Evolutionary conservation across 1,140 invertebrate species (phyloP).

Genomic region (Pteromalus puparum): DNA sequence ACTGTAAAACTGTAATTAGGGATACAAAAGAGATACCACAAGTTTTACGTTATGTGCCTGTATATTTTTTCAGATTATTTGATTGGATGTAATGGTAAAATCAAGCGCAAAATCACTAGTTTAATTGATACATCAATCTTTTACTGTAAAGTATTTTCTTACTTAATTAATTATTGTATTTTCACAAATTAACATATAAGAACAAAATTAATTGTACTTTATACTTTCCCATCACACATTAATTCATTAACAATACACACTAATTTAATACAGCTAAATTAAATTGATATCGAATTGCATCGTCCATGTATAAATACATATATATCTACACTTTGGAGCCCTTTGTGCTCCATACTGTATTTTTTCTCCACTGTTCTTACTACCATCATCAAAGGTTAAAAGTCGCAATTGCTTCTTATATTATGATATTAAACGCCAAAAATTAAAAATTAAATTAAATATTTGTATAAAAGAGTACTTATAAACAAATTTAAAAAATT

Average conservation of each 20-base stretch:
- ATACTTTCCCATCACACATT: conserved; percentile 27
- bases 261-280: conserved; percentile 18
- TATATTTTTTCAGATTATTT: neutral
- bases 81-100: conserved; percentile 29
- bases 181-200: conserved; percentile 10
- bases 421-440: neutral
- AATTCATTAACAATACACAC: conserved; percentile 34
- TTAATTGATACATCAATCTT: neutral
- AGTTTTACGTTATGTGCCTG: too few species aligned
- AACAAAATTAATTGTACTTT: conserved; percentile 28
- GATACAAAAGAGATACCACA: too few species aligned
- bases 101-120: conserved; percentile 35
- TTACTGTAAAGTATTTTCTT: conserved; percentile 18
- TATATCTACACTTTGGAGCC: conserved; percentile 23
- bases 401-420: neutral
- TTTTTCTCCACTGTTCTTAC: neutral
- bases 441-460: neutral
- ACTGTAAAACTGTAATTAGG: too few species aligned
- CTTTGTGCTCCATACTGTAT: neutral
- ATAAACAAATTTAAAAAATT: conserved; percentile 26
- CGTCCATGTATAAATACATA: neutral
- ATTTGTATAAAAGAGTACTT: neutral
- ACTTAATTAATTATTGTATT: conserved; percentile 7
- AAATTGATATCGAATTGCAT: conserved; percentile 29
- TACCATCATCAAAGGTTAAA: neutral